Percentiles rank a stretch among this genome's conserved stretches.
Evolutionary conservation across 2,888 invertebrate genomes (phyloP).

Genomic region (Pantelozetes paolii): DNA sequence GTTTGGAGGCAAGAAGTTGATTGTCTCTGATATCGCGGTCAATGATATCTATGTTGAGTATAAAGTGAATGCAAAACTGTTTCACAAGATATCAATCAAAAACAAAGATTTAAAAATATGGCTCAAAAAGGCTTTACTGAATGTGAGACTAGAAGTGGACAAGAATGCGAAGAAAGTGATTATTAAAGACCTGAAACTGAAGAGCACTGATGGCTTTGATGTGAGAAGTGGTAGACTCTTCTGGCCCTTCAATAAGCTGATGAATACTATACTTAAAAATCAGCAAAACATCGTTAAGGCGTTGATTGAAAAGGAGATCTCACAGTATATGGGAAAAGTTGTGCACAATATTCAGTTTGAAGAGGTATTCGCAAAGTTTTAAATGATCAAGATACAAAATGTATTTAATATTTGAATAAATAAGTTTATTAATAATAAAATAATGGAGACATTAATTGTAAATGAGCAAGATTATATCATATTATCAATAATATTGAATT

Average conservation of each 20-base stretch:
- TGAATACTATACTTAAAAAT: background rate
- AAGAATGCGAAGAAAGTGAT: background rate
- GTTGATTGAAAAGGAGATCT: background rate
- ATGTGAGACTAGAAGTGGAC: constrained; percentile 6
- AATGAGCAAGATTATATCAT: too few relatives aligned
- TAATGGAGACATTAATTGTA: too few relatives aligned
- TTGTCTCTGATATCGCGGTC: background rate
- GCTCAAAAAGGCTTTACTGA: constrained; percentile 15
- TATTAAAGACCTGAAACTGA: background rate
- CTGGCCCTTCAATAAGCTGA: constrained; percentile 25
- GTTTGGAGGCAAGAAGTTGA: background rate
- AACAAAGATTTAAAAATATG: background rate
- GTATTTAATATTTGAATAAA: too few relatives aligned
- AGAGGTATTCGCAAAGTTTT: background rate
- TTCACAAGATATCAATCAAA: constrained; percentile 4
- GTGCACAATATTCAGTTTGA: constrained; percentile 21
- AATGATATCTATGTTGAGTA: constrained; percentile 5
- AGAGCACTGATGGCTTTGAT: background rate
- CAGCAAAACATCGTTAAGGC: background rate
- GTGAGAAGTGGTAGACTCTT: constrained; percentile 13
- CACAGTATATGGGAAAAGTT: constrained; percentile 28
- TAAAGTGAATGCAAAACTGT: constrained; percentile 17
- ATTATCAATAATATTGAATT: too few relatives aligned
- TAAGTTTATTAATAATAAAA: too few relatives aligned
- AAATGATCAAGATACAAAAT: too few relatives aligned